Conservation (phyloP, 2,113 vertebrate species). For the Anhinga rufa region DNA sequence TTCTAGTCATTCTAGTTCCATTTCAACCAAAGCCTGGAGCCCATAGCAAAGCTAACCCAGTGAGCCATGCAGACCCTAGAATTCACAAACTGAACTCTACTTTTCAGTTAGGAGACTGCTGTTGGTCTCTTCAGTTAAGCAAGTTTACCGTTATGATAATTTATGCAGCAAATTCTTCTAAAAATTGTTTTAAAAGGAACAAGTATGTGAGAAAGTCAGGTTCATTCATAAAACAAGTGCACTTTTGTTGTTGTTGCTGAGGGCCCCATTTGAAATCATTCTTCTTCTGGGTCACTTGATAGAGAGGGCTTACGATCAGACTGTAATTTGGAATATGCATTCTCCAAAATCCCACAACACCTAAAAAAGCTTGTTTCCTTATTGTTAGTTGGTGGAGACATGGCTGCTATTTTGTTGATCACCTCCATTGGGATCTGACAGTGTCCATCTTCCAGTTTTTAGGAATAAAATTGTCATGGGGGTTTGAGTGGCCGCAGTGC, state of each 20-base stretch:
- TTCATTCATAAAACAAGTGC: neutral
- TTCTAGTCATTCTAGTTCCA: neutral
- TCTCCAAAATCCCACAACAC: too few relatives aligned
- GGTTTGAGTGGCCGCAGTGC: too few relatives aligned
- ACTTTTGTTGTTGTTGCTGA: neutral
- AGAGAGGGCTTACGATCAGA: too few relatives aligned
- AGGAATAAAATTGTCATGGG: too few relatives aligned
- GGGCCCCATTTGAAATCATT: too few relatives aligned
- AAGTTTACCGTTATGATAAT: neutral
- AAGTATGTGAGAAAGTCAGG: neutral
- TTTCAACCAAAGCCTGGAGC: neutral
- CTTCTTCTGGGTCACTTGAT: too few relatives aligned
- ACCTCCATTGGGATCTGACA: too few relatives aligned
- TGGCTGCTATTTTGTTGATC: too few relatives aligned
- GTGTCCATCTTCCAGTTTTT: too few relatives aligned
- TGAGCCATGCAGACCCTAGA: neutral
- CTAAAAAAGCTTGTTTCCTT: too few relatives aligned
- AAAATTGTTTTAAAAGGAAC: neutral
- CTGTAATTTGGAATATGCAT: too few relatives aligned
- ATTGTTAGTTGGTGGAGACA: too few relatives aligned
- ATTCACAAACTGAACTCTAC: neutral
- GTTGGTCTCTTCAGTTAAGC: neutral
- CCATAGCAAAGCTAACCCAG: neutral
- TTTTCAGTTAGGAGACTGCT: neutral
- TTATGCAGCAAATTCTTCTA: neutral